Conservation (phyloP, 1,140 invertebrate species). For the Zaprionus ornatus region DNA sequence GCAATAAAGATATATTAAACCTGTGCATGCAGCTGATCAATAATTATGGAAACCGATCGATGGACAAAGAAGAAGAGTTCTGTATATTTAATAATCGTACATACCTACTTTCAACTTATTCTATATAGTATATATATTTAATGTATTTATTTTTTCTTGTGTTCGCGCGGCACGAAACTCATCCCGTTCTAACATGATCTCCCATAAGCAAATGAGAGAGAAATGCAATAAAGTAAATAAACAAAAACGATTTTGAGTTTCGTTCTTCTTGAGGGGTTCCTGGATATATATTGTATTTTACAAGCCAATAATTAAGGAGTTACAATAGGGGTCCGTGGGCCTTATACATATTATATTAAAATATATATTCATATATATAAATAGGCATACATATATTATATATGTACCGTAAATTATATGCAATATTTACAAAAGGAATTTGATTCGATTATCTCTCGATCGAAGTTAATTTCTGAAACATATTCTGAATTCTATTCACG, state of each 20-base stretch:
- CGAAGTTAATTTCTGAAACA: background rate
- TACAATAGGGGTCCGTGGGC: background rate
- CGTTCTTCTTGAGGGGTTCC: no score
- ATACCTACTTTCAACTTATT: conserved; percentile 27
- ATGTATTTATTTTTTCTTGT: conserved; percentile 61
- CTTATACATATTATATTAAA: background rate
- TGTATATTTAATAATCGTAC: conserved; percentile 59
- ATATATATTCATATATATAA: conserved; percentile 13
- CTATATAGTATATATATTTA: conserved; percentile 41
- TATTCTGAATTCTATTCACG: conserved; percentile 43
- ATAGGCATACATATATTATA: no score
- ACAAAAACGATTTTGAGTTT: background rate
- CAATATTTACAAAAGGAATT: conserved; percentile 18
- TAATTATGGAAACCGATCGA: conserved; percentile 36
- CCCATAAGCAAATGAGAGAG: conserved; percentile 28
- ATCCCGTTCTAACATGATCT: conserved; percentile 3
- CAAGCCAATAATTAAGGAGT: background rate
- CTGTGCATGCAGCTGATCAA: conserved; percentile 38
- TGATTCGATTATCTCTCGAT: background rate
- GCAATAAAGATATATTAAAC: conserved; percentile 59
- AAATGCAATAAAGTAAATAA: conserved; percentile 16
- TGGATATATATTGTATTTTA: no score
- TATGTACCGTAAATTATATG: background rate
- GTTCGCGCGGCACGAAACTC: conserved; percentile 25
- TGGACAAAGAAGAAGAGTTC: conserved; percentile 23